These are phyloP conservation scores for Acanthurus leucopareius DNA, from an alignment of 2,797 vertebrate species.

Conservation along the genomic window DNA sequence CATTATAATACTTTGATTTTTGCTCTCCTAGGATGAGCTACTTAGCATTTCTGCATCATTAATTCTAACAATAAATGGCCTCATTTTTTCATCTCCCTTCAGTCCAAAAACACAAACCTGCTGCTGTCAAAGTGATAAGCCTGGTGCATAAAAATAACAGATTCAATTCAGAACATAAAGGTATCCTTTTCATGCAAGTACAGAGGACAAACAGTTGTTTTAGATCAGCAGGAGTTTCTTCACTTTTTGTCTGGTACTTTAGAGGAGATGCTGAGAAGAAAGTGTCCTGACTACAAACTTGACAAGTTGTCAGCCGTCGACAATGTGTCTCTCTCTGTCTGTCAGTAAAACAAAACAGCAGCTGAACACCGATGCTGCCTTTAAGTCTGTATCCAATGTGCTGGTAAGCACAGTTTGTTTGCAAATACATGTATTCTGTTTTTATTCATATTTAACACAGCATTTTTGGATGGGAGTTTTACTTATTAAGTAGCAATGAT, in stretches of 20 bases:
- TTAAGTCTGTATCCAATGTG: constrained; percentile 12
- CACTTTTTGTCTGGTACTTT: constrained; percentile 30
- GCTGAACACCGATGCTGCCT: constrained; percentile 16
- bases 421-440: too few species aligned
- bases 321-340: constrained; percentile 42
- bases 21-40: background rate
- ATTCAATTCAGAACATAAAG: constrained; percentile 28
- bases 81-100: background rate
- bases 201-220: constrained; percentile 28
- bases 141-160: constrained; percentile 30
- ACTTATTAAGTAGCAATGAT: constrained; percentile 12
- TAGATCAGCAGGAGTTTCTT: constrained; percentile 36
- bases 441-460: too few species aligned
- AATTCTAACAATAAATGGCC: constrained; percentile 35
- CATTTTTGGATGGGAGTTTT: too few species aligned
- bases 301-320: constrained; percentile 53
- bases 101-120: constrained; percentile 1
- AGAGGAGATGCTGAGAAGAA: constrained; percentile 35
- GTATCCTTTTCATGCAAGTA: constrained; percentile 38
- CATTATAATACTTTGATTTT: background rate
- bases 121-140: constrained; percentile 2
- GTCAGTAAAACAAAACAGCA: constrained; percentile 41
- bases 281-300: constrained; percentile 42
- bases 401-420: too few species aligned
- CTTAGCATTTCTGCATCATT: constrained; percentile 12